phyloP scores from a whole-genome alignment of 2,888 invertebrate species.

The Graphium colonna region DNA sequence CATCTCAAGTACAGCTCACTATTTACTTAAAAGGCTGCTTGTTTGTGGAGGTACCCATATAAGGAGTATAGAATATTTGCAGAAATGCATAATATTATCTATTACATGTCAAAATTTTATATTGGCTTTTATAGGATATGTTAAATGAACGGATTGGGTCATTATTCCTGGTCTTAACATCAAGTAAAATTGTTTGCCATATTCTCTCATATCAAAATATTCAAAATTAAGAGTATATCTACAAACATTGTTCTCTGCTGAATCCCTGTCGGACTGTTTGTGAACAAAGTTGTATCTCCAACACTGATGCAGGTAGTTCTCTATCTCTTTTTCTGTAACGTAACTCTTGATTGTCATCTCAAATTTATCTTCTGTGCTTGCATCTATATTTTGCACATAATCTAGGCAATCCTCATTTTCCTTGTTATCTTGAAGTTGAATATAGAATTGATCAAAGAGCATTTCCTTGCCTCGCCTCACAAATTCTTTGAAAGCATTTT shows the following conservation, averaged over 20 bases:
- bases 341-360: slow-evolving; percentile 52
- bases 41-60: too few species aligned
- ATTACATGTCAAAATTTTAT: too few species aligned
- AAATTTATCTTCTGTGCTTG: slow-evolving; percentile 66
- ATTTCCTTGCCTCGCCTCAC: slow-evolving; percentile 61
- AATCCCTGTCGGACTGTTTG: slow-evolving; percentile 46
- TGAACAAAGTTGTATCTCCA: slow-evolving; percentile 63
- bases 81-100: too few species aligned
- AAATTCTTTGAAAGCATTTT: slow-evolving; percentile 64
- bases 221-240: too few species aligned
- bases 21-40: too few species aligned
- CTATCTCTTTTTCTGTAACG: slow-evolving; percentile 60
- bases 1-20: too few species aligned
- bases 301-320: slow-evolving; percentile 63
- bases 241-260: slow-evolving; percentile 46
- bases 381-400: slow-evolving; percentile 55
- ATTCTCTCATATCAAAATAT: too few species aligned
- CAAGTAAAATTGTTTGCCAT: too few species aligned
- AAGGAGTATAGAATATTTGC: too few species aligned
- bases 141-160: too few species aligned
- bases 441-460: slow-evolving; percentile 57
- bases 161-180: too few species aligned
- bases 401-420: slow-evolving; percentile 46
- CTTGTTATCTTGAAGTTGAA: slow-evolving; percentile 36
- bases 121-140: too few species aligned